Evolutionary conservation across 2,888 invertebrate genomes (phyloP).

Genomic region (Euplexia lucipara): DNA sequence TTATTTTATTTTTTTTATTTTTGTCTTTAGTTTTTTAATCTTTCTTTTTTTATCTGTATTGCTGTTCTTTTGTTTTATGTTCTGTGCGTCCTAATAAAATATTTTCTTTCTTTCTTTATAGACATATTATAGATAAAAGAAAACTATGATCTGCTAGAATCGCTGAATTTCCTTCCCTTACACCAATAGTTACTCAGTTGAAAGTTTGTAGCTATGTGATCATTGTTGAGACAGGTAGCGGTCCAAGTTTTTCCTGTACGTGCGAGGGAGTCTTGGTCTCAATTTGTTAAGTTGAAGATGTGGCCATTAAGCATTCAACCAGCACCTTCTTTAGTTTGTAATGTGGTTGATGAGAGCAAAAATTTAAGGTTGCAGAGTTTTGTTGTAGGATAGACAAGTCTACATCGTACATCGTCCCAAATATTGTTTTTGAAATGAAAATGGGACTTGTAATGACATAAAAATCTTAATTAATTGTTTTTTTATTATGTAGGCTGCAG

Average conservation of each 20-base stretch:
- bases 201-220: constrained; percentile 77
- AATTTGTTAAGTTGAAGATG: constrained; percentile 68
- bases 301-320: constrained; percentile 56
- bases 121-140: no score
- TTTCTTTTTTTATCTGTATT: no score
- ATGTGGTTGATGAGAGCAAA: constrained; percentile 17
- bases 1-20: no score
- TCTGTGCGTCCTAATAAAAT: no score
- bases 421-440: not conserved
- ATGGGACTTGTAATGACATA: no score
- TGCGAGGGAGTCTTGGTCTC: constrained; percentile 64
- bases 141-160: not conserved
- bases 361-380: not conserved
- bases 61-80: no score
- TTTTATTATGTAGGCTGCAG: no score
- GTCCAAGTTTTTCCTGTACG: constrained; percentile 76
- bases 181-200: constrained; percentile 65
- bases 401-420: not conserved
- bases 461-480: no score
- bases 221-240: constrained; percentile 80
- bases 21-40: no score
- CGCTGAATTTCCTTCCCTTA: constrained; percentile 38
- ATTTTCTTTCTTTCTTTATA: no score
- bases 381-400: not conserved
- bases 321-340: constrained; percentile 47